Conservation (phyloP, 2,113 vertebrate genomes). For the Scomber colias region DNA sequence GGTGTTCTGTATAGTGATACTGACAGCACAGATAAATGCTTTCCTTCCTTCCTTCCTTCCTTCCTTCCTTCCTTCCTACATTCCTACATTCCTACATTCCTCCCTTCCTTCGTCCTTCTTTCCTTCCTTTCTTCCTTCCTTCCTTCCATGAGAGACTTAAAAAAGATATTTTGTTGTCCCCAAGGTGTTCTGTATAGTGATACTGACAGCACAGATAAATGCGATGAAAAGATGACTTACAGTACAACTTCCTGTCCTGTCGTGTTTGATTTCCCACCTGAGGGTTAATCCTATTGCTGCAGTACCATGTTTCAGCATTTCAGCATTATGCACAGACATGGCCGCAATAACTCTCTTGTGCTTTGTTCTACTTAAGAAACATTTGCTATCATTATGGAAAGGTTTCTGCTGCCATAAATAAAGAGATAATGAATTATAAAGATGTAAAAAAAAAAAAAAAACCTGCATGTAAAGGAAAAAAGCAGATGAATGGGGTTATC, state of each 20-base stretch:
- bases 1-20: not conserved
- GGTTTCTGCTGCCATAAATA: constrained; percentile 23
- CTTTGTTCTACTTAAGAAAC: constrained; percentile 12
- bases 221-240: constrained; percentile 24
- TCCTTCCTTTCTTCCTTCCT: too few relatives aligned
- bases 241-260: constrained; percentile 9
- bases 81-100: too few relatives aligned
- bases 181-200: not conserved
- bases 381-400: constrained; percentile 10
- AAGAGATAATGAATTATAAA: constrained; percentile 8
- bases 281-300: constrained; percentile 42
- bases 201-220: not conserved
- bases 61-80: too few relatives aligned
- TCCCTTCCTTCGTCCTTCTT: too few relatives aligned
- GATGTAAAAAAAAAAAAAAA: not conserved
- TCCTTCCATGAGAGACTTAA: too few relatives aligned
- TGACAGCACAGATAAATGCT: not conserved
- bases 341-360: constrained; percentile 27
- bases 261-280: constrained; percentile 3
- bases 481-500: constrained; percentile 15
- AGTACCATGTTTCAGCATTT: constrained; percentile 21
- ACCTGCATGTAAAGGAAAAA: constrained; percentile 21
- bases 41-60: too few relatives aligned
- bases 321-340: constrained; percentile 14
- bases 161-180: not conserved